Evolutionary conservation across 1,140 invertebrate genomes (phyloP), one percentile per base, ranked within the genome.

Genomic region (Aphelenchoides avenae): DNA sequence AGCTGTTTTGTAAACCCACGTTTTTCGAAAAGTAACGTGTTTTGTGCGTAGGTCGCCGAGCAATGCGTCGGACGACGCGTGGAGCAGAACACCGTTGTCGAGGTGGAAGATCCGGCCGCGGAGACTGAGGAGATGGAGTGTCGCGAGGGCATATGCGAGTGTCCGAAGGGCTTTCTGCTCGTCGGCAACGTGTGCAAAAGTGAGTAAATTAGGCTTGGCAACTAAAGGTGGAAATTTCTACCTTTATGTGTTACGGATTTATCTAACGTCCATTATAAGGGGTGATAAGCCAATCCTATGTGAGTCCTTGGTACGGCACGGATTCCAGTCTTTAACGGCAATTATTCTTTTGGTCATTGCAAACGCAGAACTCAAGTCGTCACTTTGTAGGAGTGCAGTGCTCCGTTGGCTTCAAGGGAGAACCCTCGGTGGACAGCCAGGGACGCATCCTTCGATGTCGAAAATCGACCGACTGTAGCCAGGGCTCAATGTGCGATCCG

Each of bases 401-500:
- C 40, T 58, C 60, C 0, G 53, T 73, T 27, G 69, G 69, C 0
- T 22, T 69, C 5, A 64, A 55, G 43, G 63, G 64, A 26, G 69
- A 72, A 31, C 69, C 69, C 6, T 49, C 50, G 9, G 42, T 73
- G 13, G 70, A 71, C 34, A 46, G 53, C n/a, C 39, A 33, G 13
- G 66, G 66, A 9, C 36, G 59, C 3, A 22, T 71, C 11, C 30
- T 71, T 1, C 40, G 40, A 41, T 71, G 69, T 31, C 22, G 44
- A 5, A 33, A 61, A 40, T 61, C 55, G 0, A n/a, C 34, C 20
- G 69, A 71, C 33, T 71, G 69, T 30, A 36, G 30, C 46, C 52
- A 61, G 30, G 70, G 70, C 11, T 60, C 64, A n/a, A 64, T 71
- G 51, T 71, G 69, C 42, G 69, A 71, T 53, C 61, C 66, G n/a